These are phyloP conservation scores for Sinodicranocentrus sp. DNA, from an alignment of 2,888 invertebrate species.

Conservation along the genomic window DNA sequence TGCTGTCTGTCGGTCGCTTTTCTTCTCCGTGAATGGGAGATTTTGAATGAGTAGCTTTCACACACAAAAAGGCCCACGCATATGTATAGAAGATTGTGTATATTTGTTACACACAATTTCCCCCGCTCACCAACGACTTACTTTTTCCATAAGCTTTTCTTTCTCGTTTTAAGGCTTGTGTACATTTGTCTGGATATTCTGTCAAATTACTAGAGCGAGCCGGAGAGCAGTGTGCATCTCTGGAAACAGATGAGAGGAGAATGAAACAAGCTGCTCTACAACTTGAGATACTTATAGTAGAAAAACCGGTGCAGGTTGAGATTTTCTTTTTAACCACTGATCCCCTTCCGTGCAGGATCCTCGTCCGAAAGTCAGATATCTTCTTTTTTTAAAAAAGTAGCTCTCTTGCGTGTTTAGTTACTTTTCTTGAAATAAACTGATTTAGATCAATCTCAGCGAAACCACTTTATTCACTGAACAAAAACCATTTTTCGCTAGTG, in stretches of 20 bases:
- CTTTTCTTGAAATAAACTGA: too few relatives aligned
- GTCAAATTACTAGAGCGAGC: neutral
- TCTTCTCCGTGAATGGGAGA: neutral
- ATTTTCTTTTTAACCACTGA: neutral
- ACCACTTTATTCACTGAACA: too few relatives aligned
- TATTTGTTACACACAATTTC: conserved; percentile 13
- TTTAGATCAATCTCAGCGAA: too few relatives aligned
- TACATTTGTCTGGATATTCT: too few relatives aligned
- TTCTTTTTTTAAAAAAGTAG: too few relatives aligned
- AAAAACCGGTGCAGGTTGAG: conserved; percentile 32
- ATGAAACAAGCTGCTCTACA: conserved; percentile 26
- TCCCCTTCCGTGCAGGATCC: neutral
- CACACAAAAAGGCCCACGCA: neutral
- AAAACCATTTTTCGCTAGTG: too few relatives aligned
- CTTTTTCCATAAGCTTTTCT: neutral
- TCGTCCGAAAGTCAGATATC: too few relatives aligned
- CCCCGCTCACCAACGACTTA: too few relatives aligned
- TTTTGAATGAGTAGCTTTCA: neutral
- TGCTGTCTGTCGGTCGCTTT: conserved; percentile 20
- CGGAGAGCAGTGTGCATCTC: conserved; percentile 31
- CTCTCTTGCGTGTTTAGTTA: too few relatives aligned
- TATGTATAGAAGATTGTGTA: neutral
- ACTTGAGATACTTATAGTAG: conserved; percentile 41
- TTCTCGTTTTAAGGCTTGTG: too few relatives aligned
- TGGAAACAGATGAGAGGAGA: conserved; percentile 55